Evolutionary conservation across 64 coral and sea anemone species (phyloP).

Genomic region (Montipora sp.): DNA sequence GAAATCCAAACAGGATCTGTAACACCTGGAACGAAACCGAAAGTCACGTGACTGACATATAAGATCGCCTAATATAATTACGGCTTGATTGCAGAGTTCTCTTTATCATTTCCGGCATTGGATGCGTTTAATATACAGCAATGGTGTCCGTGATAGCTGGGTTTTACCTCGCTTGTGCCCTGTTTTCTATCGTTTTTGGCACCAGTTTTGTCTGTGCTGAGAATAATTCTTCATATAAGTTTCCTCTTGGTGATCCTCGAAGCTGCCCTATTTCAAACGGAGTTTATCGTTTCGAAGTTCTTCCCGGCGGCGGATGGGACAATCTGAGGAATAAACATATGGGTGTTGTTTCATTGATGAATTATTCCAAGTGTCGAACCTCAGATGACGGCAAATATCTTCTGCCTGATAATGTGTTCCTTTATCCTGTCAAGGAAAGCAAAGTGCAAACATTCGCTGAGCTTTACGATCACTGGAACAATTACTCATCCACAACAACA

Average conservation of each 20-base stretch:
- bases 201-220: not conserved
- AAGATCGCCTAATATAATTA: no score
- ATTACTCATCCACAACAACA: conserved; percentile 81
- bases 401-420: conserved; percentile 71
- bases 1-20: no score
- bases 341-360: conserved; percentile 75
- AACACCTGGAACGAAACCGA: no score
- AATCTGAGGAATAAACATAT: conserved; percentile 85
- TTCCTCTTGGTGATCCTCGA: conserved; percentile 77
- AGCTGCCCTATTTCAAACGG: conserved; percentile 55
- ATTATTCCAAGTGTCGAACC: conserved; percentile 82
- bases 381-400: conserved; percentile 90
- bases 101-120: no score
- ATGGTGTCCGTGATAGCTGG: no score
- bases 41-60: no score
- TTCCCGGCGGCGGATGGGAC: conserved; percentile 92
- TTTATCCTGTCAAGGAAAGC: conserved; percentile 82
- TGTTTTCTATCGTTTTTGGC: no score
- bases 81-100: no score
- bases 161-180: no score
- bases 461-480: conserved; percentile 83
- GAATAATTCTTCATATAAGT: conserved; percentile 9
- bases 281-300: conserved; percentile 78
- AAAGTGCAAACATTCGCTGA: conserved; percentile 68
- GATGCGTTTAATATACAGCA: no score